These are phyloP conservation scores for Dermolepida albohirtum DNA, from an alignment of 2,888 invertebrate genomes.

Conservation along the genomic window DNA sequence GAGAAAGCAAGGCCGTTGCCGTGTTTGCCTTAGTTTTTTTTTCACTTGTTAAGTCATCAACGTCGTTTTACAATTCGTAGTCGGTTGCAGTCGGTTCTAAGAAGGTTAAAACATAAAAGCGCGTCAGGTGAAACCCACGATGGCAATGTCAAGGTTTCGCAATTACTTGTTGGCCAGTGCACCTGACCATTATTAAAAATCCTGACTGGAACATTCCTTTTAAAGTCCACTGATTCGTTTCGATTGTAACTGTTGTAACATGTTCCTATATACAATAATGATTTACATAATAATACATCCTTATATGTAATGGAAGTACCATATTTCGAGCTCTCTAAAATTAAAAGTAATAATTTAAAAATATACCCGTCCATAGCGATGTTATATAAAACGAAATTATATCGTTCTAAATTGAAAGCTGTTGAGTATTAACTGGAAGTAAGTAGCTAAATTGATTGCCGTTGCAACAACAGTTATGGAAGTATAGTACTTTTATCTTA, in stretches of 20 bases:
- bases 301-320: slow-evolving; percentile 1
- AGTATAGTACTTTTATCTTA: too few relatives aligned
- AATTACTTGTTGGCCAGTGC: slow-evolving; percentile 33
- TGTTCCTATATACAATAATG: slow-evolving; percentile 11
- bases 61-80: slow-evolving; percentile 33
- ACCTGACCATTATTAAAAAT: slow-evolving; percentile 32
- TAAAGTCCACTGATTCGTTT: slow-evolving; percentile 26
- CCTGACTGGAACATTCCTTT: slow-evolving; percentile 22
- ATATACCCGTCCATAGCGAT: not conserved
- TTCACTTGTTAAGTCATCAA: slow-evolving; percentile 35
- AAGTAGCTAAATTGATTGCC: slow-evolving; percentile 10
- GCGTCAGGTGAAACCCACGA: slow-evolving; percentile 32
- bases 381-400: slow-evolving; percentile 7
- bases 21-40: slow-evolving; percentile 31
- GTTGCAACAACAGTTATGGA: too few relatives aligned
- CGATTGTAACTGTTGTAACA: slow-evolving; percentile 24
- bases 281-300: slow-evolving; percentile 27
- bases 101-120: slow-evolving; percentile 35
- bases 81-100: slow-evolving; percentile 22
- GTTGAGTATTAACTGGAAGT: slow-evolving; percentile 14
- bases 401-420: slow-evolving; percentile 6
- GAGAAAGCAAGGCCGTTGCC: slow-evolving; percentile 35
- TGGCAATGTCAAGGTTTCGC: slow-evolving; percentile 41
- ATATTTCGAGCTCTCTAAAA: slow-evolving; percentile 3
- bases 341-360: slow-evolving; percentile 22